Evolutionary conservation across 2,113 vertebrate species (phyloP).

Genomic region (Lasiurus borealis): DNA sequence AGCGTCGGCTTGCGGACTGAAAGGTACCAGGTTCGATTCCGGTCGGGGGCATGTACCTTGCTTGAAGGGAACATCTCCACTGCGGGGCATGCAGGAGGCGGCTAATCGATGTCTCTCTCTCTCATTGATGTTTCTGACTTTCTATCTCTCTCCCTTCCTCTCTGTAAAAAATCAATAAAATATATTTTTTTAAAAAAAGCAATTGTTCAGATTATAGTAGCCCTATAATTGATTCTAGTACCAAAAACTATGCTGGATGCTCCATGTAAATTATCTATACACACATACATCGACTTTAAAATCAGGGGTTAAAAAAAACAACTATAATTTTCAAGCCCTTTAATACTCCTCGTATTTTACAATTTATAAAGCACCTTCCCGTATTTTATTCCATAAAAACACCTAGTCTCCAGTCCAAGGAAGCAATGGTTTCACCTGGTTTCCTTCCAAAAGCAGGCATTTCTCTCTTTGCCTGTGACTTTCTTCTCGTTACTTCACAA

Average conservation of each 20-base stretch:
- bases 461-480: conserved; percentile 1
- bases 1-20: no score
- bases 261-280: neutral
- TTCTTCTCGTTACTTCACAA: conserved; percentile 26
- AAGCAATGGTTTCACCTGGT: neutral
- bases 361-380: neutral
- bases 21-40: no score
- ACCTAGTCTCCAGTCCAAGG: neutral
- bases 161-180: no score
- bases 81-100: no score
- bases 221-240: neutral
- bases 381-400: neutral
- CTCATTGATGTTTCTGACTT: no score
- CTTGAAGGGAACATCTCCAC: no score
- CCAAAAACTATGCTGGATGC: neutral
- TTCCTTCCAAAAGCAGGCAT: neutral
- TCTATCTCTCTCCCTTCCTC: no score
- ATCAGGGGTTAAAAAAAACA: neutral
- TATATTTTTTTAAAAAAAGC: no score
- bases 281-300: neutral
- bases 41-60: no score
- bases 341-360: neutral
- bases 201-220: neutral
- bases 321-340: neutral
- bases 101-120: no score